Evolutionary conservation across 2,888 invertebrate species (phyloP), one percentile per base, ranked within the genome.

Genomic region (Ceriagrion tenellum): DNA sequence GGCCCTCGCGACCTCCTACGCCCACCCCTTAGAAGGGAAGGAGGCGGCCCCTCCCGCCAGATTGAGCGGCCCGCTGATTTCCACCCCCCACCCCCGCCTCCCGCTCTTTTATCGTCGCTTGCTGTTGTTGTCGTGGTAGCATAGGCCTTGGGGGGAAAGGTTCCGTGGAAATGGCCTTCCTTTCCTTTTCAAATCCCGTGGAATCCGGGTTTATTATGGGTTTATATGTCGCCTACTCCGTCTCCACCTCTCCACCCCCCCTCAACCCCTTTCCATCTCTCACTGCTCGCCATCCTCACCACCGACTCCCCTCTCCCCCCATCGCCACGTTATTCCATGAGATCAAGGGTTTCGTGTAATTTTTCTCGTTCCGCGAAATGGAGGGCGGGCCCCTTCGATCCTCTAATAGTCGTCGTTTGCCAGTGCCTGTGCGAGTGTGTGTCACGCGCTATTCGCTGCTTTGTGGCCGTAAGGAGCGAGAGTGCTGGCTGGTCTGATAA

Each of bases 161-260:
- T 47, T 93, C 93, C 74, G 93, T 12, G 93, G 56, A 74, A 93
- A 93, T 63, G 93, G 40, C 93, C 63, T 93, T 93, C 93, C 69
- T 93, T 93, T 93, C 93, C 93, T 93, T 93, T 93, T 93, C 93
- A 69, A 63, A 93, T 93, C 93, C 69, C 93, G 35, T 59, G 40
- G 69, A 69, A 93, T 93, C 93, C 93, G 93, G 93, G 93, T 93
- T 93, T 93, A 93, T 93, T 93, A 93, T 93, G 93, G 69, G 69
- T 74, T 93, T 93, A 93, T 93, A 16, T 69, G 35, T 59, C 63
- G 63, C 93, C 63, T 63, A 30, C 59, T 69, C 59, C 63, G 26
- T 23, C 35, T n/a, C 55, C 8, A 12, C 16, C 26, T 47, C 18
- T 3, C 20, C n/a, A 13, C n/a, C 20, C 26, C 26, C 47, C 74